Percentiles rank a stretch among this genome's conserved stretches.
phyloP scores from a whole-genome alignment of 2,888 invertebrate genomes.

The Theretra japonica region DNA sequence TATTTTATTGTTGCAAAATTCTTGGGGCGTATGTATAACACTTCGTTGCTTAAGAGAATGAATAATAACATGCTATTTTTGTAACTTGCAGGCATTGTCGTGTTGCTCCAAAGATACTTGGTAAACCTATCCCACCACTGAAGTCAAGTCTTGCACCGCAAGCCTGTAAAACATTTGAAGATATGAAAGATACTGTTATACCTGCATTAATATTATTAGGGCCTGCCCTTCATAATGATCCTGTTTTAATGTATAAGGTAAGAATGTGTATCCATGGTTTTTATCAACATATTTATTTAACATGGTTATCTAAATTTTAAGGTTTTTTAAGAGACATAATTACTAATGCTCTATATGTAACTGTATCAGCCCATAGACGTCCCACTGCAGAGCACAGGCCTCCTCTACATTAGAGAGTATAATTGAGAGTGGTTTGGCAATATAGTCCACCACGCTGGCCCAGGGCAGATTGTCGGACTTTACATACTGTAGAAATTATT shows the following conservation, averaged over 20 bases:
- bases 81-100: conserved; percentile 87
- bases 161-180: conserved; percentile 88
- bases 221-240: conserved; percentile 94
- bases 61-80: background rate
- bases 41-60: too few species aligned
- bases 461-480: too few species aligned
- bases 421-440: too few species aligned
- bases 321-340: too few species aligned
- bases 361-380: too few species aligned
- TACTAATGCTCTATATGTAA: too few species aligned
- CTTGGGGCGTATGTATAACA: too few species aligned
- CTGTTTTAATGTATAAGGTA: conserved; percentile 94
- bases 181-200: conserved; percentile 90
- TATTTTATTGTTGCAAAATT: too few species aligned
- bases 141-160: conserved; percentile 86
- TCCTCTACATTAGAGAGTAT: too few species aligned
- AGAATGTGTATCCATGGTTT: conserved; percentile 40
- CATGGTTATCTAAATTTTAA: background rate
- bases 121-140: conserved; percentile 80
- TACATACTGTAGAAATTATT: too few species aligned
- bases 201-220: conserved; percentile 95
- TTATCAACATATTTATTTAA: conserved; percentile 34
- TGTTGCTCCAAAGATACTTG: conserved; percentile 88
- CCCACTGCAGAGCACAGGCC: too few species aligned
- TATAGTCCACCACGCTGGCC: too few species aligned